phyloP scores from a whole-genome alignment of 2,888 invertebrate genomes.

The Rhabditoides inermis region DNA sequence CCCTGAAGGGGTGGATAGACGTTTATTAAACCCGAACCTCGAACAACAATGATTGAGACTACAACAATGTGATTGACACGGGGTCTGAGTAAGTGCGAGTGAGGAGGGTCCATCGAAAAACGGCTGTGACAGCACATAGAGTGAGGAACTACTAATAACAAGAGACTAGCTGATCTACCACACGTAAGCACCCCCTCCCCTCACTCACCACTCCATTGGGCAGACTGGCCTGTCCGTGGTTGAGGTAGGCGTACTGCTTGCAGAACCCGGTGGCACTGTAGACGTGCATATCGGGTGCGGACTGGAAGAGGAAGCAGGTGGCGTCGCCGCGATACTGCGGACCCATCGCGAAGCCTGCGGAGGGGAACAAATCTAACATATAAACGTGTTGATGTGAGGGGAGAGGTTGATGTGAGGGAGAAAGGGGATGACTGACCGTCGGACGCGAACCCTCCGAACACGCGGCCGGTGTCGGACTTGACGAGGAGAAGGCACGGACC shows the following conservation, averaged over 20 bases:
- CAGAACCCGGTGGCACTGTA: constrained; percentile 75
- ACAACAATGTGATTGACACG: too few species aligned
- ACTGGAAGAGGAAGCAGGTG: constrained; percentile 73
- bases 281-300: constrained; percentile 70
- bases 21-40: neutral
- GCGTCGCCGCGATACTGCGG: constrained; percentile 56
- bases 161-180: too few species aligned
- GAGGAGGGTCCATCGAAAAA: too few species aligned
- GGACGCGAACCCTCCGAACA: constrained; percentile 83
- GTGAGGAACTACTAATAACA: too few species aligned
- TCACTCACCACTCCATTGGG: constrained; percentile 73
- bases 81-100: too few species aligned
- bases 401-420: too few species aligned
- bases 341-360: constrained; percentile 23
- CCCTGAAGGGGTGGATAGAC: constrained; percentile 15
- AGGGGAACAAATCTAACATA: neutral
- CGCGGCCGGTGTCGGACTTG: constrained; percentile 65
- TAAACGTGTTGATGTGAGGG: neutral
- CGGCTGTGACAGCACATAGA: too few species aligned
- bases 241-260: constrained; percentile 82
- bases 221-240: constrained; percentile 81
- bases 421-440: constrained; percentile 19
- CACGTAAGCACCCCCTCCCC: too few species aligned
- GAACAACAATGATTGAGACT: too few species aligned
- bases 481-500: constrained; percentile 69